Evolutionary conservation across 2,888 invertebrate species (phyloP).

Genomic region (Beris morrisii): DNA sequence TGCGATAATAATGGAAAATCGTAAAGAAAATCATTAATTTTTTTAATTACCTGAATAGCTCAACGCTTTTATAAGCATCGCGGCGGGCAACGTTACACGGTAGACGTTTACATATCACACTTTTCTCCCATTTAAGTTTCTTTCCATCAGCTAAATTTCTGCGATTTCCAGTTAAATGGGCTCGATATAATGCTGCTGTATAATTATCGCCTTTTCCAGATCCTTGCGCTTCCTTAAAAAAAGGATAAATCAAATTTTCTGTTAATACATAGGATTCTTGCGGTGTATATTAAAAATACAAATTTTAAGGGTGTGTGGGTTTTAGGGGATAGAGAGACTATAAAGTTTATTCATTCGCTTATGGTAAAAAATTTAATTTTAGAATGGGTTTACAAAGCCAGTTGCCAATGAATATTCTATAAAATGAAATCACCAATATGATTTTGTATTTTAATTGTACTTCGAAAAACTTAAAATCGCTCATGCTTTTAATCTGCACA

Average conservation of each 20-base stretch:
- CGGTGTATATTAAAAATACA: no score
- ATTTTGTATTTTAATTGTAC: no score
- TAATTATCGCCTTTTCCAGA: slow-evolving; percentile 75
- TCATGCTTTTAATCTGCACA: no score
- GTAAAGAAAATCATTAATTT: no score
- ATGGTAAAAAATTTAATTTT: background rate
- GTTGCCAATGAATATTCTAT: background rate
- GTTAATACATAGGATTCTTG: no score
- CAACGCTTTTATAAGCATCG: slow-evolving; percentile 72
- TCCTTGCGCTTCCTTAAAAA: slow-evolving; percentile 64
- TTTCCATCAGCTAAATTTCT: slow-evolving; percentile 44
- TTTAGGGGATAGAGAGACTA: no score
- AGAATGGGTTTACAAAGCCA: no score
- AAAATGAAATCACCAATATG: no score
- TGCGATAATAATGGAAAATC: no score
- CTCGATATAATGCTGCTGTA: slow-evolving; percentile 71
- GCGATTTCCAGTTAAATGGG: slow-evolving; percentile 61
- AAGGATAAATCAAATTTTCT: no score
- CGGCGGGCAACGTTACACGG: slow-evolving; percentile 66
- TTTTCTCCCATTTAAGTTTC: slow-evolving; percentile 64
- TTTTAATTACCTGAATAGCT: slow-evolving; percentile 61
- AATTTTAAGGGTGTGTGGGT: no score
- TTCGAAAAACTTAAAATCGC: no score
- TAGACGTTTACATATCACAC: slow-evolving; percentile 71
- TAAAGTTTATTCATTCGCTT: background rate